phyloP scores from a whole-genome alignment of 37 sponge, comb jelly and placozoan species.

The Lycopodina hypogea region DNA sequence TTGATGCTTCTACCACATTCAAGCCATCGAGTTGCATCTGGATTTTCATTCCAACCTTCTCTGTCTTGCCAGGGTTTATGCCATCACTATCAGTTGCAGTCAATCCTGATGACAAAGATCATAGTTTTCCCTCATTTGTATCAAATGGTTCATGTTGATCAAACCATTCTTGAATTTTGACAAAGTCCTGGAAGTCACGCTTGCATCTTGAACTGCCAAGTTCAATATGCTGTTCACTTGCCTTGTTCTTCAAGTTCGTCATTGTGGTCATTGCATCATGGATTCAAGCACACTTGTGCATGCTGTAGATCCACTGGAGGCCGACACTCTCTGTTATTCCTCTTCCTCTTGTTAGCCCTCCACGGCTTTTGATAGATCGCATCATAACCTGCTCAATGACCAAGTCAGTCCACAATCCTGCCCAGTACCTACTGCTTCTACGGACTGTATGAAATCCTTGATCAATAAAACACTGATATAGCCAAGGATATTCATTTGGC shows the following conservation, averaged over 20 bases:
- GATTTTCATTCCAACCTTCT: slow-evolving; percentile 1
- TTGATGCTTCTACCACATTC: background rate
- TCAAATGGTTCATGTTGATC: slow-evolving; percentile 37
- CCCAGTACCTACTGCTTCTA: slow-evolving; percentile 36
- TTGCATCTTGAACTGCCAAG: slow-evolving; percentile 20
- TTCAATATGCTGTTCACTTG: background rate
- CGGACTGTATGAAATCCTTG: slow-evolving; percentile 41
- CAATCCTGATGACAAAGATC: slow-evolving; percentile 32
- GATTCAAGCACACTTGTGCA: slow-evolving; percentile 39
- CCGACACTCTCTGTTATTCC: slow-evolving; percentile 32
- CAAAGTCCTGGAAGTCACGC: slow-evolving; percentile 17
- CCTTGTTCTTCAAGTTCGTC: slow-evolving; percentile 4
- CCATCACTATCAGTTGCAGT: slow-evolving; percentile 30
- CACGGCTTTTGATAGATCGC: slow-evolving; percentile 39
- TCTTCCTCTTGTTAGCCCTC: slow-evolving; percentile 37
- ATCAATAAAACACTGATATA: slow-evolving; percentile 29
- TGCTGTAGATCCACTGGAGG: slow-evolving; percentile 28
- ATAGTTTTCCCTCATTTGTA: slow-evolving; percentile 5
- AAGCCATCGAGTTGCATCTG: background rate
- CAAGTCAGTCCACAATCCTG: slow-evolving; percentile 39
- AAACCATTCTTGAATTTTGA: slow-evolving; percentile 32
- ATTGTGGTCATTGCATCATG: slow-evolving; percentile 47
- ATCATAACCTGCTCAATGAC: slow-evolving; percentile 17
- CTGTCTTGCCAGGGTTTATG: slow-evolving; percentile 24
- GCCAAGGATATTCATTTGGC: slow-evolving; percentile 7